A percentile compares a stretch with the other conserved stretches of the same genome.
phyloP scores from a whole-genome alignment of 2,888 invertebrate genomes.

The Brassicogethes aeneus region DNA sequence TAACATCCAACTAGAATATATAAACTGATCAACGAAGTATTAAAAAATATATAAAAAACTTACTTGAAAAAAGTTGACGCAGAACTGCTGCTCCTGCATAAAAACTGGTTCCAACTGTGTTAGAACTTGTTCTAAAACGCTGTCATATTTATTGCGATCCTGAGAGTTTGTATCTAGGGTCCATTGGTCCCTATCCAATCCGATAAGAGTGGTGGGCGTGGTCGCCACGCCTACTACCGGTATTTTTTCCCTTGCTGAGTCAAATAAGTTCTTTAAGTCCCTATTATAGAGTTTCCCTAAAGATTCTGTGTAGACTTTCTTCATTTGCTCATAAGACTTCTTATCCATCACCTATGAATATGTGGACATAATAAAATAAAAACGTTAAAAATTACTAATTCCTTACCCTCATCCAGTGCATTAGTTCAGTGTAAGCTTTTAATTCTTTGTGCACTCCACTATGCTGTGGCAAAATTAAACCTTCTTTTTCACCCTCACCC shows the following conservation, averaged over 20 bases:
- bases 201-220: slow-evolving; percentile 42
- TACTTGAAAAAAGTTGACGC: slow-evolving; percentile 78
- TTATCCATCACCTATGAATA: slow-evolving; percentile 57
- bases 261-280: slow-evolving; percentile 71
- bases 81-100: slow-evolving; percentile 91
- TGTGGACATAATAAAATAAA: neutral
- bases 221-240: slow-evolving; percentile 26
- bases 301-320: slow-evolving; percentile 73
- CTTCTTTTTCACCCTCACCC: slow-evolving; percentile 52
- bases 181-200: slow-evolving; percentile 57
- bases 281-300: slow-evolving; percentile 84
- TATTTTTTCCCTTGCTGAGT: slow-evolving; percentile 54
- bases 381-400: neutral
- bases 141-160: slow-evolving; percentile 52
- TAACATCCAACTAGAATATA: slow-evolving; percentile 52
- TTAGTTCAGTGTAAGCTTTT: slow-evolving; percentile 77
- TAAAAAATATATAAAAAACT: slow-evolving; percentile 6
- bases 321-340: slow-evolving; percentile 70
- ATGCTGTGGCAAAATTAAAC: slow-evolving; percentile 65
- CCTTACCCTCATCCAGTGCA: slow-evolving; percentile 81
- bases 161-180: slow-evolving; percentile 51
- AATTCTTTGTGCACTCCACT: slow-evolving; percentile 77
- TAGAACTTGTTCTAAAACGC: slow-evolving; percentile 75
- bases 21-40: slow-evolving; percentile 6
- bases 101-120: slow-evolving; percentile 86